These are phyloP conservation scores for Acrobasis consociella DNA, from an alignment of 2,888 invertebrate species.

Conservation along the genomic window DNA sequence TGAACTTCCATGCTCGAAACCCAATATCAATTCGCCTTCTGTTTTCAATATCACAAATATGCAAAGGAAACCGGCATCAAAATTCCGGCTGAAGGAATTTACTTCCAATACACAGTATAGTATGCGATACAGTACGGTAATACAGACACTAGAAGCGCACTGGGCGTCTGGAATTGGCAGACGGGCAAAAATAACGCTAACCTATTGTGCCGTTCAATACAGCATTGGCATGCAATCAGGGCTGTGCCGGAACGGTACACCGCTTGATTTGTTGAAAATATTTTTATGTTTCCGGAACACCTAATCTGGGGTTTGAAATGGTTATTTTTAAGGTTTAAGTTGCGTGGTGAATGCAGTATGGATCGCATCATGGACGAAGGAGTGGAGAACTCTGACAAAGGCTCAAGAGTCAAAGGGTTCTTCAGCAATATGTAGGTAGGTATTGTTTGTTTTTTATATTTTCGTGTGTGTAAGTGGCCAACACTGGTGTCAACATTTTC, in stretches of 20 bases:
- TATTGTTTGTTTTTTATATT: no score
- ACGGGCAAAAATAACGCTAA: slow-evolving; percentile 70
- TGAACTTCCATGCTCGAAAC: background rate
- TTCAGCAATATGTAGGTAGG: no score
- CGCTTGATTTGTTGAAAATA: slow-evolving; percentile 7
- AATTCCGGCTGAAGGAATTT: slow-evolving; percentile 8
- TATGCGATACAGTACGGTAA: slow-evolving; percentile 16
- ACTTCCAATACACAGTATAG: slow-evolving; percentile 6
- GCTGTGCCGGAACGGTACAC: slow-evolving; percentile 21
- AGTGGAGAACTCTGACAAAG: no score
- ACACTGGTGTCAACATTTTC: no score
- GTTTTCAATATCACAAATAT: slow-evolving; percentile 7
- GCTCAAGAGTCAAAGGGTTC: no score
- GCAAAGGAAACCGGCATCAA: background rate
- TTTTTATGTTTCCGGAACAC: slow-evolving; percentile 22
- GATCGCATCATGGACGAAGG: no score
- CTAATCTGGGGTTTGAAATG: slow-evolving; percentile 17
- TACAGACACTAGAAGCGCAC: slow-evolving; percentile 28
- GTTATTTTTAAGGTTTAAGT: slow-evolving; percentile 4
- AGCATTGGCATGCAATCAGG: slow-evolving; percentile 51
- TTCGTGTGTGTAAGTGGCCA: no score
- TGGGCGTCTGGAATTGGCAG: slow-evolving; percentile 56
- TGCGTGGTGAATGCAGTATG: background rate
- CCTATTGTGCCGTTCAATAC: slow-evolving; percentile 67
- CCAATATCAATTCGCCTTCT: slow-evolving; percentile 6